A percentile compares a stretch with the other conserved stretches of the same genome.
Evolutionary conservation across 2,113 vertebrate species (phyloP).

Genomic region (Psammodynastes pulverulentus): DNA sequence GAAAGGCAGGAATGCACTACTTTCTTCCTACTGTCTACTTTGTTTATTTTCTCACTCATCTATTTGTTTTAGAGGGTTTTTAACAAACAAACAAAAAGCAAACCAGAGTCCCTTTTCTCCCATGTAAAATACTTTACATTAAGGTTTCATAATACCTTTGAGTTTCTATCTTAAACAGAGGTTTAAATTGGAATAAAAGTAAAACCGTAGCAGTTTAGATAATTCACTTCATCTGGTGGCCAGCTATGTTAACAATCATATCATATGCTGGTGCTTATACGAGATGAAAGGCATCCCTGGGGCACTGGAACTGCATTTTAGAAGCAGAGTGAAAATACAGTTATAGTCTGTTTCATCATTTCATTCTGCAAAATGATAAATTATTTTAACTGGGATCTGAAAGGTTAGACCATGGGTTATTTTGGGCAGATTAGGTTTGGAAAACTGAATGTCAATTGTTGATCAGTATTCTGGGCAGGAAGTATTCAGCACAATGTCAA

Average conservation of each 20-base stretch:
- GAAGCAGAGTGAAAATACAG: slow-evolving; percentile 66
- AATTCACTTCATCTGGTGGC: slow-evolving; percentile 81
- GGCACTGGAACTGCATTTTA: slow-evolving; percentile 67
- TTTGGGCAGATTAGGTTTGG: slow-evolving; percentile 51
- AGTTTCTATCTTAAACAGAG: slow-evolving; percentile 77
- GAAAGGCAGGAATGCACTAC: background rate
- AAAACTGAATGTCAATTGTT: slow-evolving; percentile 50
- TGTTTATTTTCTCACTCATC: slow-evolving; percentile 54
- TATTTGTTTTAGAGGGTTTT: slow-evolving; percentile 57
- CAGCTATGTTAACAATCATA: slow-evolving; percentile 79
- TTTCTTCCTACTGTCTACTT: background rate
- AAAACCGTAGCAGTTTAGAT: slow-evolving; percentile 75
- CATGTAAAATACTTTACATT: slow-evolving; percentile 70
- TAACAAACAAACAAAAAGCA: slow-evolving; percentile 19
- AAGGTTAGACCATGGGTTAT: slow-evolving; percentile 55
- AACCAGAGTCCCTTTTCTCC: slow-evolving; percentile 53
- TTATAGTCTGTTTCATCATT: slow-evolving; percentile 69
- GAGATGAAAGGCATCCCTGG: slow-evolving; percentile 75
- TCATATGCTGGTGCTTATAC: slow-evolving; percentile 72
- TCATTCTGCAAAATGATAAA: slow-evolving; percentile 69
- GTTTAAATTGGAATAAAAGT: slow-evolving; percentile 79
- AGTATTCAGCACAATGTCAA: slow-evolving; percentile 60
- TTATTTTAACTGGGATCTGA: slow-evolving; percentile 71
- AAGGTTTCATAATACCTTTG: slow-evolving; percentile 75
- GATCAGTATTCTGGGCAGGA: slow-evolving; percentile 66